phyloP scores from a whole-genome alignment of 2,888 invertebrate genomes.

The Bombylius major region DNA sequence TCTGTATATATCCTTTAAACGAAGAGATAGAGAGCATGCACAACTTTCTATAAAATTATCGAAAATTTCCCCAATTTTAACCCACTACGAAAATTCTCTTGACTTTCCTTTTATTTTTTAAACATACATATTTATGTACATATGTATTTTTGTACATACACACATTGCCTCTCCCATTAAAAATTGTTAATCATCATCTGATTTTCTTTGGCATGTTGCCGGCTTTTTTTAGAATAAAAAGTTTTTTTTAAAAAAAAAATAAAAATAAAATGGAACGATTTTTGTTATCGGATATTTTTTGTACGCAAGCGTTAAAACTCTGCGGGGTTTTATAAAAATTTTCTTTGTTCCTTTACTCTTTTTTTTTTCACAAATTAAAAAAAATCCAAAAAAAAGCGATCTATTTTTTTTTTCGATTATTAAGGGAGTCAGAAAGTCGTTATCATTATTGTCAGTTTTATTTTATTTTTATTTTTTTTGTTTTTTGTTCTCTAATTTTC shows the following conservation, averaged over 20 bases:
- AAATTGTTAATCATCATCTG: conserved; percentile 3
- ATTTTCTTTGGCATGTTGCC: background rate
- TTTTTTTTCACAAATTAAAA: no score
- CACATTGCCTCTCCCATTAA: conserved; percentile 3
- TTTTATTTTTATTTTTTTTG: no score
- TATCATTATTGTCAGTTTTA: background rate
- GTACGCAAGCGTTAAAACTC: background rate
- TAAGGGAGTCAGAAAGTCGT: background rate
- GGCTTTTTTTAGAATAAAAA: background rate
- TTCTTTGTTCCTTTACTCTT: background rate
- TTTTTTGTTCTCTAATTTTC: no score
- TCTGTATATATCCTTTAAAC: no score
- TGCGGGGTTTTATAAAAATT: background rate
- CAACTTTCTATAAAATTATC: no score
- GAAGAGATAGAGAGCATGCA: no score
- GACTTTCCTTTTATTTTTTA: no score
- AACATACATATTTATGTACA: no score
- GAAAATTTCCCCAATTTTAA: no score
- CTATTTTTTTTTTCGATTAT: no score
- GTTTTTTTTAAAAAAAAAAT: background rate
- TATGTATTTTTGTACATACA: background rate
- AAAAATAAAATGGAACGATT: background rate
- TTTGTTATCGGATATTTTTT: background rate
- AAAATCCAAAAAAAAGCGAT: background rate
- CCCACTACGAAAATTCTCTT: no score